Percentiles rank a stretch among this genome's conserved stretches.
phyloP scores from a whole-genome alignment of 2,888 invertebrate species.

The Synanthedon formicaeformis region DNA sequence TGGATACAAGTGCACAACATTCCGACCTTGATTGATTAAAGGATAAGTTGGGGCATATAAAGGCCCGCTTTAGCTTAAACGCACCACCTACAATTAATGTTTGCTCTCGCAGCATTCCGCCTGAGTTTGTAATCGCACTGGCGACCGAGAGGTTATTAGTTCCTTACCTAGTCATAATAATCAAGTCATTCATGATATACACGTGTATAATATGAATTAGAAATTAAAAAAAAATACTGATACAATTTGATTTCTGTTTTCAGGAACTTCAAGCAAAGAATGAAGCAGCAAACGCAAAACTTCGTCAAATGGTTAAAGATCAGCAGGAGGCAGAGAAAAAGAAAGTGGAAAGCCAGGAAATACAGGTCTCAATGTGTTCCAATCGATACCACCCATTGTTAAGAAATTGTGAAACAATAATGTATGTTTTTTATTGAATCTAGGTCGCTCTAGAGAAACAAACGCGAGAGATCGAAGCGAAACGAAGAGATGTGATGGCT shows the following conservation, averaged over 20 bases:
- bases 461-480: slow-evolving; percentile 92
- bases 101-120: too few relatives aligned
- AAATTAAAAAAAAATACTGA: background rate
- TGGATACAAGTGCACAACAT: too few relatives aligned
- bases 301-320: slow-evolving; percentile 99
- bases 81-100: too few relatives aligned
- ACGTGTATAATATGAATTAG: background rate
- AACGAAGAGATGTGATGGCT: slow-evolving; percentile 93
- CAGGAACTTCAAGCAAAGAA: slow-evolving; percentile 95
- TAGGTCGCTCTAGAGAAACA: slow-evolving; percentile 83
- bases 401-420: background rate
- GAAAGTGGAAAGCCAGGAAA: slow-evolving; percentile 97
- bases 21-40: too few relatives aligned
- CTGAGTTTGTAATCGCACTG: background rate
- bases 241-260: background rate
- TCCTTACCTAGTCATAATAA: background rate
- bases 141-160: background rate
- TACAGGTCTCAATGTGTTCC: slow-evolving; percentile 71
- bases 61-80: too few relatives aligned
- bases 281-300: slow-evolving; percentile 98
- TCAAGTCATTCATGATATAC: background rate
- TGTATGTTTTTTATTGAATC: background rate
- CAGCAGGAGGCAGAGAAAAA: slow-evolving; percentile 99
- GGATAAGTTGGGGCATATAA: too few relatives aligned
- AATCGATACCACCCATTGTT: too few relatives aligned